Base-by-base conservation (phyloP, 2,113 vertebrate species). In the Cyanistes caeruleus region DNA sequence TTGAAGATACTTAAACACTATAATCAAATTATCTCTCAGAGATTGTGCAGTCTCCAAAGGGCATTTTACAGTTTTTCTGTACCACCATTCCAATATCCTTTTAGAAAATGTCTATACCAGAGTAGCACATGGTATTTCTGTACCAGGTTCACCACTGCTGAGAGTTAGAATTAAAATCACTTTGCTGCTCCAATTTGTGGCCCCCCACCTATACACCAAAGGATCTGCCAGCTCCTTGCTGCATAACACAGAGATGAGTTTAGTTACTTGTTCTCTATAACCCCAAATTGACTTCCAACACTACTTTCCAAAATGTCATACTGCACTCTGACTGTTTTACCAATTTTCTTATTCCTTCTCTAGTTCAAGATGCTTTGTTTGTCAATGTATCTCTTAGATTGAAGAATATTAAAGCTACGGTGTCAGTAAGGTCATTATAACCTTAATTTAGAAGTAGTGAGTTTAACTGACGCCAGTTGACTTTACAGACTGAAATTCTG, bases 11-110 rank as follows among this genome's bases (percentile, higher is more conserved):
- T 96, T 89, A 87, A 10, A 80, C 49, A n/a, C 70, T 93, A 62
- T 93, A 95, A 91, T 96, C 53, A 94, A 87, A 94, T 97, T 95
- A 95, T 87, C 74, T 94, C 87, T 94, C 63, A 69, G 79, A 93
- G 91, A 95, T 73, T 73, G 65, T 82, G 37, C 53, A 85, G 67
- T 91, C 89, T 95, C 87, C 5, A 1, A 82, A 87, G 93, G 84
- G 43, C 43, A 80, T 91, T 96, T 91, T 79, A 79, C 2, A 0
- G n/a, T 30, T 89, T 89, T 94, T 89, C 81, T 76, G 31, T 55
- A 76, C 43, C 39, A 82, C 41, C n/a, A 68, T 80, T 94, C 67
- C 43, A 72, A 91, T 41, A 76, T 51, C 51, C 78, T 87, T 94
- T 91, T 69, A 44, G 69, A 94, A 93, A 93, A 76, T 60, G 11